Evolutionary conservation across 2,113 vertebrate genomes (phyloP).

Genomic region (Pollimyrus isidori): DNA sequence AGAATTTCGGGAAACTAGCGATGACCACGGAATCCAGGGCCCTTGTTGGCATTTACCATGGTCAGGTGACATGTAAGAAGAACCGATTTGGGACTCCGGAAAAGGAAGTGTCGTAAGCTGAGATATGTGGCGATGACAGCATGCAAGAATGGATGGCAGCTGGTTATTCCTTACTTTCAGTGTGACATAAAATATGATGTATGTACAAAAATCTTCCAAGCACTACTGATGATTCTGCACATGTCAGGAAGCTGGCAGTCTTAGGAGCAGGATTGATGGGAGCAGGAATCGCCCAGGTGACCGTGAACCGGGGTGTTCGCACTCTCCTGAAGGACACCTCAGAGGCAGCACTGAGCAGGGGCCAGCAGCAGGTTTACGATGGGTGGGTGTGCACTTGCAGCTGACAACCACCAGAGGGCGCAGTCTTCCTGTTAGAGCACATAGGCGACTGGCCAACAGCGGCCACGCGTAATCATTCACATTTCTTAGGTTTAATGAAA

Average conservation of each 20-base stretch:
- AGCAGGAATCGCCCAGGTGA: slow-evolving; percentile 86
- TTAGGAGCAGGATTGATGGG: slow-evolving; percentile 95
- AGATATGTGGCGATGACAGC: background rate
- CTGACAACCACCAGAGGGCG: slow-evolving; percentile 19
- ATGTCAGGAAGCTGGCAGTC: slow-evolving; percentile 70
- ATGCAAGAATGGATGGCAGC: background rate
- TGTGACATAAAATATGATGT: background rate
- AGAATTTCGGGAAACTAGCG: slow-evolving; percentile 85
- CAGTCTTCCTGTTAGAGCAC: background rate
- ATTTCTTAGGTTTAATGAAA: slow-evolving; percentile 61
- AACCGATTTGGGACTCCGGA: slow-evolving; percentile 84
- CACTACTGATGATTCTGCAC: background rate
- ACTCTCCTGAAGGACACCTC: slow-evolving; percentile 83
- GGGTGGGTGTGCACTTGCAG: slow-evolving; percentile 54
- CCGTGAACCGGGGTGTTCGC: slow-evolving; percentile 77
- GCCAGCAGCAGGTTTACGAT: slow-evolving; percentile 84
- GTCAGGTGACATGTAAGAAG: slow-evolving; percentile 93
- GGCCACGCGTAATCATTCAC: background rate
- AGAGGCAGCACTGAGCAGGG: slow-evolving; percentile 67
- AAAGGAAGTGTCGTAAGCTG: slow-evolving; percentile 77
- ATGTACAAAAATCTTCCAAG: background rate
- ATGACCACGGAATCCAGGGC: slow-evolving; percentile 78
- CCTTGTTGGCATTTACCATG: slow-evolving; percentile 82
- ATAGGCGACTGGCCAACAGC: background rate
- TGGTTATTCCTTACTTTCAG: background rate